A percentile compares a stretch with the other conserved stretches of the same genome.
Evolutionary conservation across 2,113 vertebrate genomes (phyloP).

Genomic region (Xenus cinereus): DNA sequence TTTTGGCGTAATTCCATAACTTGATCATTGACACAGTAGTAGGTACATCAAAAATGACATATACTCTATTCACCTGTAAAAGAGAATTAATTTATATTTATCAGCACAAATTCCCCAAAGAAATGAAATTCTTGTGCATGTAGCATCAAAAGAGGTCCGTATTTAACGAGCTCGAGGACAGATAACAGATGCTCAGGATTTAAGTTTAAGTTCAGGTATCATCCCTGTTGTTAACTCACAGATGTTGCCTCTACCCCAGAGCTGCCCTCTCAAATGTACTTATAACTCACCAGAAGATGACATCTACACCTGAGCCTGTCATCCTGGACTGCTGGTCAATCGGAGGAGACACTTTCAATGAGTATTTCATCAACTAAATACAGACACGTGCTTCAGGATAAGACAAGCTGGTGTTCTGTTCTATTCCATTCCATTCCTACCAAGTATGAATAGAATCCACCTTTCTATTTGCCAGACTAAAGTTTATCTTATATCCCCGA

Average conservation of each 20-base stretch:
- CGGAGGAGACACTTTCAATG: background rate
- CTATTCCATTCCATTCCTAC: background rate
- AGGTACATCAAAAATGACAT: conserved; percentile 94
- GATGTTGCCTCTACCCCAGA: background rate
- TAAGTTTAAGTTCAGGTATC: background rate
- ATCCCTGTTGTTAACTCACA: background rate
- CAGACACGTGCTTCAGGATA: background rate
- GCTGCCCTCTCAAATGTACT: background rate
- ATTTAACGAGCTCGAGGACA: background rate
- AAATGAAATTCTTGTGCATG: background rate
- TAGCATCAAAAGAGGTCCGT: background rate
- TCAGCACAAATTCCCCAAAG: background rate
- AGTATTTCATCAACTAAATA: background rate
- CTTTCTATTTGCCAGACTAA: background rate
- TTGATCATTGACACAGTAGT: conserved; percentile 96
- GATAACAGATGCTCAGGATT: background rate
- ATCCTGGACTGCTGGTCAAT: background rate
- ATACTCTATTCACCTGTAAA: conserved; percentile 92
- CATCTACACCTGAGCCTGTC: background rate
- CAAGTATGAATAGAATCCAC: background rate
- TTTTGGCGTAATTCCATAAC: conserved; percentile 97
- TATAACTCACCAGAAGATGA: background rate
- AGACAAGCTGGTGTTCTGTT: background rate
- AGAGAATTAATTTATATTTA: background rate
- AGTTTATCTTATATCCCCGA: background rate